phyloP scores from a whole-genome alignment of 2,888 invertebrate species.

The Orthosia gracilis region DNA sequence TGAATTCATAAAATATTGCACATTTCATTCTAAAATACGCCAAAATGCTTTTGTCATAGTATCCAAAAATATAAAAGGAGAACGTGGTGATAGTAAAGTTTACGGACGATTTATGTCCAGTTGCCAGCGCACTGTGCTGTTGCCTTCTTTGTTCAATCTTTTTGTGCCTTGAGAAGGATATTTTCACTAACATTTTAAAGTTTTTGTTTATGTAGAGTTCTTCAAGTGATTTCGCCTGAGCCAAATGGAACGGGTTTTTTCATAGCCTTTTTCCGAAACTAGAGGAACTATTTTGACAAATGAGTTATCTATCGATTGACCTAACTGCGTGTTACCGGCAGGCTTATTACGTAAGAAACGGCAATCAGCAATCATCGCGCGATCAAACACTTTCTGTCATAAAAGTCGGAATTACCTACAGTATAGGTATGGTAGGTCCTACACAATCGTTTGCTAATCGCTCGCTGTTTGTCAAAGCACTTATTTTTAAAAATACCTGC shows the following conservation, averaged over 20 bases:
- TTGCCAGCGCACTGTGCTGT: conserved; percentile 56
- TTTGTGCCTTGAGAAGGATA: conserved; percentile 45
- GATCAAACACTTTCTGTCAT: no score
- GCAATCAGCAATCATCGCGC: no score
- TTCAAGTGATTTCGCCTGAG: conserved; percentile 31
- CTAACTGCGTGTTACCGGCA: conserved; percentile 13
- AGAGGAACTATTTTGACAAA: conserved; percentile 40
- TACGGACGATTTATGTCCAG: conserved; percentile 65
- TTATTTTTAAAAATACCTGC: no score
- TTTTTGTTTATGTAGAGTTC: conserved; percentile 44
- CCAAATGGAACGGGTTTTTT: conserved; percentile 31
- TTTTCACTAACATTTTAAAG: conserved; percentile 47
- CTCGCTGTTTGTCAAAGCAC: no score
- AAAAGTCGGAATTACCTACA: no score
- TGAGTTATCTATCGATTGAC: conserved; percentile 50
- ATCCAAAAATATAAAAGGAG: conserved; percentile 63
- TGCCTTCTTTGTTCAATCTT: conserved; percentile 58
- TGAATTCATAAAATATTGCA: conserved; percentile 65
- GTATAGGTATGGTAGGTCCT: no score
- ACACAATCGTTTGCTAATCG: no score
- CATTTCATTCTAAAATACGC: conserved; percentile 57
- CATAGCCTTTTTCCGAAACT: conserved; percentile 20
- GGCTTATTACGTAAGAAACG: no score
- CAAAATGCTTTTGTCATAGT: conserved; percentile 62
- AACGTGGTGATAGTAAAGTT: conserved; percentile 65